Conservation (phyloP, 2,888 invertebrate genomes). For the Sisyra nigra region DNA sequence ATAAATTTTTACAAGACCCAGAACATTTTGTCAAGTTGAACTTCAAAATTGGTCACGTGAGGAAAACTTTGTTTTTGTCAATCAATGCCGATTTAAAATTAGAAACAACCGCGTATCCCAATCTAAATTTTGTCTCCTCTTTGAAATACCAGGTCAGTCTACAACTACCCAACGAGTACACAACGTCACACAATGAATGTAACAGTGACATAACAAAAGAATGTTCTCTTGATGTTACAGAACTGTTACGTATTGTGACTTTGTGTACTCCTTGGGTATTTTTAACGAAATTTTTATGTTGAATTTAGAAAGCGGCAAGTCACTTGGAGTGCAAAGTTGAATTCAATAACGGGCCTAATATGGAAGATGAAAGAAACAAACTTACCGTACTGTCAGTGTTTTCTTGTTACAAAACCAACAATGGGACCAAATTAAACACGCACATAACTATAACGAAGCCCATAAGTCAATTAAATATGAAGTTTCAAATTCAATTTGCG, state of each 20-base stretch:
- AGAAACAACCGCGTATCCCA: slow-evolving; percentile 60
- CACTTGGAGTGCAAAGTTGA: slow-evolving; percentile 57
- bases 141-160: slow-evolving; percentile 43
- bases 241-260: too few relatives aligned
- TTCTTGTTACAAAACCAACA: slow-evolving; percentile 41
- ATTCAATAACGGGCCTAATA: slow-evolving; percentile 46
- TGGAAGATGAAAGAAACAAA: slow-evolving; percentile 39
- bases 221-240: too few relatives aligned
- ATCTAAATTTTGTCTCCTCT: slow-evolving; percentile 49
- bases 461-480: slow-evolving; percentile 47
- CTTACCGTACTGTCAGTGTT: slow-evolving; percentile 42
- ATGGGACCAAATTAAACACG: slow-evolving; percentile 43
- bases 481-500: slow-evolving; percentile 34
- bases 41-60: slow-evolving; percentile 27
- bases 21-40: slow-evolving; percentile 37
- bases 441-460: slow-evolving; percentile 46
- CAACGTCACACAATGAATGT: too few relatives aligned
- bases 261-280: too few relatives aligned
- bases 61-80: slow-evolving; percentile 37
- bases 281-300: too few relatives aligned
- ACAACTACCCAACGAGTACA: slow-evolving; percentile 4
- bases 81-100: slow-evolving; percentile 49
- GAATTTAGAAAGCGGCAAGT: slow-evolving; percentile 48
- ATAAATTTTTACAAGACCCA: slow-evolving; percentile 41
- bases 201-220: too few relatives aligned